Percentiles rank a stretch among this genome's conserved stretches.
These are phyloP conservation scores for Calliopsis andreniformis DNA, from an alignment of 1,140 invertebrate species.

Conservation along the genomic window DNA sequence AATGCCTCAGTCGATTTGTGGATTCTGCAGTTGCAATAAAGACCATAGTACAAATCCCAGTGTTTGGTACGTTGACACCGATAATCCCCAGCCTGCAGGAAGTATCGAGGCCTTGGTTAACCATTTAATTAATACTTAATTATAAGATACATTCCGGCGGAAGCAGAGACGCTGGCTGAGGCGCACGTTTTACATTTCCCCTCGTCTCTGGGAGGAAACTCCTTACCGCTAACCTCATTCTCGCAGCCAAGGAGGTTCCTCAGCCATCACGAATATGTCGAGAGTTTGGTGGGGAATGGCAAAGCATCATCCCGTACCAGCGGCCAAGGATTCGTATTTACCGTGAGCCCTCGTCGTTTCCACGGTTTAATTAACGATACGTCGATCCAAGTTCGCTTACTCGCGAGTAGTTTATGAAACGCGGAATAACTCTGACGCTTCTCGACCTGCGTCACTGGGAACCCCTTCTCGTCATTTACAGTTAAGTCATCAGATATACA, in stretches of 20 bases:
- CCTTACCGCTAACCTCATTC: constrained; percentile 17
- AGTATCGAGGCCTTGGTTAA: not conserved
- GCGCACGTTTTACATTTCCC: constrained; percentile 4
- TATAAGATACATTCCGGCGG: constrained; percentile 12
- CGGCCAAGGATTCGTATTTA: constrained; percentile 28
- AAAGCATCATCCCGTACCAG: not conserved
- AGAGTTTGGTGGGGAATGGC: not conserved
- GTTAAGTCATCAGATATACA: not conserved
- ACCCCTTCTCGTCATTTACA: not conserved
- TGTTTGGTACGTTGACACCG: not conserved
- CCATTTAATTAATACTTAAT: constrained; percentile 27
- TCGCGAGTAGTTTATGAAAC: constrained; percentile 12
- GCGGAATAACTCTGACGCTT: not conserved
- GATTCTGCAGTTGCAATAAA: too few relatives aligned
- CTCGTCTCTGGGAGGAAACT: constrained; percentile 14
- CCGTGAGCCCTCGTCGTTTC: constrained; percentile 29
- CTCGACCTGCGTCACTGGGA: too few relatives aligned
- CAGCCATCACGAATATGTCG: constrained; percentile 23
- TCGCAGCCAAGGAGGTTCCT: constrained; percentile 5
- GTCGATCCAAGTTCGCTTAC: not conserved
- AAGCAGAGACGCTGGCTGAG: not conserved
- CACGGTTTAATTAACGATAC: constrained; percentile 32
- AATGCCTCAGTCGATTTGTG: too few relatives aligned
- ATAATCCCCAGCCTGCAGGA: not conserved
- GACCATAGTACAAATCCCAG: not conserved